A percentile compares a stretch with the other conserved stretches of the same genome.
Evolutionary conservation across 2,888 invertebrate species (phyloP).

Genomic region (Nemotelus pantherinus): DNA sequence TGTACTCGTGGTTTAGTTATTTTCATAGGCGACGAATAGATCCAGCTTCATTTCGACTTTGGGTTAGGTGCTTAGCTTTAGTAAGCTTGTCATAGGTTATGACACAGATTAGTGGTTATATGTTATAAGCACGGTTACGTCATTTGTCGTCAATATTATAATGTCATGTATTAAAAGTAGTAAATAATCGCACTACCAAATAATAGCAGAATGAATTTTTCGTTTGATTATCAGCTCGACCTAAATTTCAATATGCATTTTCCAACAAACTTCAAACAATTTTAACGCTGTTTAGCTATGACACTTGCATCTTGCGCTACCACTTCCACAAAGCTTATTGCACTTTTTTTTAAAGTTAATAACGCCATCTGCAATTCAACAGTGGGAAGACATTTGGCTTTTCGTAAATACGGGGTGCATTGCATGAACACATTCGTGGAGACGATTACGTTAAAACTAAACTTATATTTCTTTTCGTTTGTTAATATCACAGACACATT

Average conservation of each 20-base stretch:
- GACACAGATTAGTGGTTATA: background rate
- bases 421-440: constrained; percentile 35
- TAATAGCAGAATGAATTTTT: too few species aligned
- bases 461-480: background rate
- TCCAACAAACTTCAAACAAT: too few species aligned
- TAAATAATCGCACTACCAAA: too few species aligned
- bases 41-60: background rate
- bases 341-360: background rate
- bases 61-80: constrained; percentile 1
- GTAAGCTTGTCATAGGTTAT: constrained; percentile 16
- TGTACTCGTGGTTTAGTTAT: constrained; percentile 26
- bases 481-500: constrained; percentile 39
- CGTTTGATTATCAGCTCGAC: too few species aligned
- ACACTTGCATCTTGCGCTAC: background rate
- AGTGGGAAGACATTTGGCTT: constrained; percentile 35
- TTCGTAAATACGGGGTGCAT: constrained; percentile 26
- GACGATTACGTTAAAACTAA: constrained; percentile 4
- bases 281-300: background rate
- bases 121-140: background rate
- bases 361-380: constrained; percentile 2
- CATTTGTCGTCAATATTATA: background rate
- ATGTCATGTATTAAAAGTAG: too few species aligned
- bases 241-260: too few species aligned
- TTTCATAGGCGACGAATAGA: constrained; percentile 9
- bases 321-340: background rate